Conservation (phyloP, 1,140 invertebrate genomes). For the Plodia interpunctella region DNA sequence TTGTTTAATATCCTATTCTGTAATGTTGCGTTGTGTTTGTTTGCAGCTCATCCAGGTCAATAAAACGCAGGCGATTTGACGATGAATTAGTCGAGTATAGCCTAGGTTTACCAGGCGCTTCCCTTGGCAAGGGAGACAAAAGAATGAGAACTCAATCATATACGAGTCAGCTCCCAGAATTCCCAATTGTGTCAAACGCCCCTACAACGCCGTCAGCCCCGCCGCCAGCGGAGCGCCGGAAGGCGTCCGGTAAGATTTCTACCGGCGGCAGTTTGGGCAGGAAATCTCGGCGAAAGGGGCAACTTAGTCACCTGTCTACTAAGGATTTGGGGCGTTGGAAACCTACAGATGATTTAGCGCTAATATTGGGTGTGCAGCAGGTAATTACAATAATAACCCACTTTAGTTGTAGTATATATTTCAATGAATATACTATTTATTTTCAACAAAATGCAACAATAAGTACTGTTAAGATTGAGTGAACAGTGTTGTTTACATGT, state of each 20-base stretch:
- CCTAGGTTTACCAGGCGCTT: conserved; percentile 81
- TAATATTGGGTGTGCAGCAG: conserved; percentile 96
- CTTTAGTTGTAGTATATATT: no score
- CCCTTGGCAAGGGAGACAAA: conserved; percentile 76
- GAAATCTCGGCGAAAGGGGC: conserved; percentile 78
- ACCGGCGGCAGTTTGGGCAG: conserved; percentile 55
- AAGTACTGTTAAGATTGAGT: no score
- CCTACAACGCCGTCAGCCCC: conserved; percentile 59
- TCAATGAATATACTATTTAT: no score
- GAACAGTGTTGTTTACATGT: no score
- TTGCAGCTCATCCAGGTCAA: conserved; percentile 91
- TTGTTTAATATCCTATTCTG: neutral
- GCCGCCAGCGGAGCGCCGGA: conserved; percentile 41
- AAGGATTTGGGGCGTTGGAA: conserved; percentile 97
- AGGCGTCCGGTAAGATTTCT: conserved; percentile 53
- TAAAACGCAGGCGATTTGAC: conserved; percentile 97
- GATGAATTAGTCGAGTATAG: conserved; percentile 96
- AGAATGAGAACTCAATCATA: conserved; percentile 77
- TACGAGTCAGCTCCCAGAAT: conserved; percentile 77
- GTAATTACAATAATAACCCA: conserved; percentile 64
- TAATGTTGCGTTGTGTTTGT: neutral
- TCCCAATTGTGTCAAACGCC: conserved; percentile 67
- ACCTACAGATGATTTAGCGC: conserved; percentile 95
- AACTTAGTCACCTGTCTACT: conserved; percentile 80
- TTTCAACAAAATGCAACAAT: no score